Percentiles rank a stretch among this genome's conserved stretches.
Conservation (phyloP, 2,113 vertebrate genomes). For the Microcebus griseorufus region DNA sequence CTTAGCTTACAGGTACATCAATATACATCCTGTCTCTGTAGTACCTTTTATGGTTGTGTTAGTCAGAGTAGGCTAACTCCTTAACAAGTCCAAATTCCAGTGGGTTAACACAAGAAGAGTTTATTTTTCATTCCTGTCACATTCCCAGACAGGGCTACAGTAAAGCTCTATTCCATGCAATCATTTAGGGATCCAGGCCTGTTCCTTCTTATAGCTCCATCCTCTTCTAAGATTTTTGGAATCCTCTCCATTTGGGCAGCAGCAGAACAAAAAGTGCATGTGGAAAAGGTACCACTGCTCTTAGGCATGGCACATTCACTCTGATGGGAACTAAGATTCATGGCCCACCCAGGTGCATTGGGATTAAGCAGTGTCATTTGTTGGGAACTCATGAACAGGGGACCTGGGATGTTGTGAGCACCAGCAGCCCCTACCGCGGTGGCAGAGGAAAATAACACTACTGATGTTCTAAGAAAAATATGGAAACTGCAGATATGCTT, state of each 20-base stretch:
- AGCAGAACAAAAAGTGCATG: not conserved
- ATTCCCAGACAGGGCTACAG: not conserved
- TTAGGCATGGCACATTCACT: not conserved
- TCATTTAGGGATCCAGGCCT: not conserved
- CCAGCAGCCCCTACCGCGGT: not conserved
- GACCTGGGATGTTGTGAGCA: not conserved
- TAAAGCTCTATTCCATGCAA: not conserved
- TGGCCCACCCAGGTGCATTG: not conserved
- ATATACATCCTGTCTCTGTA: not conserved
- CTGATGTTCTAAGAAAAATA: not conserved
- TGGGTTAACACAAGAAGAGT: not conserved
- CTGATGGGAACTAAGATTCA: not conserved
- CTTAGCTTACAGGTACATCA: conserved; percentile 34
- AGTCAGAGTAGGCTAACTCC: not conserved
- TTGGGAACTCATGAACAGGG: not conserved
- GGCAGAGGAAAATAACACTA: not conserved
- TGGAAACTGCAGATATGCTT: not conserved
- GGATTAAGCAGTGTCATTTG: not conserved
- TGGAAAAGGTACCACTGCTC: not conserved
- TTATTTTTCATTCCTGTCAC: not conserved
- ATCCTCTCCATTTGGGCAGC: not conserved
- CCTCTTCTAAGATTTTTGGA: not conserved
- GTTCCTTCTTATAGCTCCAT: not conserved
- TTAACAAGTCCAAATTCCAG: not conserved
- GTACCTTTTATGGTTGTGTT: conserved; percentile 13